Base-by-base conservation (phyloP, 2,888 invertebrate genomes). In the Dexiosoma caninum region DNA sequence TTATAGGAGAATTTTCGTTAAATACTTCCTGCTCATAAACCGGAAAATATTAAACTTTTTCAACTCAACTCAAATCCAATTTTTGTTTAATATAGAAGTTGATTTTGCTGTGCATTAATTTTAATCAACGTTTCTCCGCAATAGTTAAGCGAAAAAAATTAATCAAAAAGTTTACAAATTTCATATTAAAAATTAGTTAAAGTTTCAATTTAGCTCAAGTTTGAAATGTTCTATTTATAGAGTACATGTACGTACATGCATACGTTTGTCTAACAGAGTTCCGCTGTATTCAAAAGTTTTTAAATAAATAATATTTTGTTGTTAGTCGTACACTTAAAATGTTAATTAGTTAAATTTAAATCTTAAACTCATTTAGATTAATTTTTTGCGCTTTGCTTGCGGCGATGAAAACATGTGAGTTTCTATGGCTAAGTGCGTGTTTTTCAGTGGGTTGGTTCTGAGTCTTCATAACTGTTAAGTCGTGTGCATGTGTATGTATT, bases 321-420 rank as follows among this genome's bases (percentile, higher is more conserved):
- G n/a, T 32, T 1, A 23, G 49, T 27, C 23, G 32, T 49, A 49
- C 9, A 23, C 10, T 49, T 12, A 49, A n/a, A n/a, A 49, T 10
- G n/a, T 59, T 40, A 59, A 59, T 59, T 59, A 59, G 40, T 40
- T 37, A 7, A 51, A 37, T 27, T 30, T 51, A 14, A 51, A 51
- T 30, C 27, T 51, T 30, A 19, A 30, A 16, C 30, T 44, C 42
- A 40, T 27, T 21, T 16, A 14, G 40, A 16, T 60, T 40, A 40
- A 23, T 59, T 59, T 59, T 59, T 23, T 23, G 40, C 27, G 7
- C 8, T 32, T 8, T 19, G 62, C 62, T 46, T 32, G 9, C 10
- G 66, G 78, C 66, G 35, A 14, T 55, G n/a, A 55, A n/a, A 74
- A 27, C 60, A 14, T 46, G 27, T 62, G 21, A 62, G 19, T n/a